Conservation (phyloP, 2,113 vertebrate genomes). For the Menura novaehollandiae region DNA sequence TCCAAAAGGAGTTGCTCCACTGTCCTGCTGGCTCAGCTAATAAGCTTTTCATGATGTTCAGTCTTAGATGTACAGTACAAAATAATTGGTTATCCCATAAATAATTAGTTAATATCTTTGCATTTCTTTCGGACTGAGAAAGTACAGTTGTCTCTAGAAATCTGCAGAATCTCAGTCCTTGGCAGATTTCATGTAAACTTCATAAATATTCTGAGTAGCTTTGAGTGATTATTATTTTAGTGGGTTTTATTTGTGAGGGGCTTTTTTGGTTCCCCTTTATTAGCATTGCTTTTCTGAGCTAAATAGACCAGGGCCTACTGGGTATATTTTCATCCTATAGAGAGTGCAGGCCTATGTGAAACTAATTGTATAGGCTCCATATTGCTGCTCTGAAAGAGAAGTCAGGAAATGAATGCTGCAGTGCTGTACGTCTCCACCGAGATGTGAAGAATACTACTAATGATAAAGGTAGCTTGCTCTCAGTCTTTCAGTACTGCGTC, state of each 20-base stretch:
- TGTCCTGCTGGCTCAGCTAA: conserved; percentile 2
- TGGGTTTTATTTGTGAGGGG: background rate
- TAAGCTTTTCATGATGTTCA: background rate
- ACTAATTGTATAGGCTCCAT: background rate
- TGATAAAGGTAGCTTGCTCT: background rate
- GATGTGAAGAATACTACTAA: background rate
- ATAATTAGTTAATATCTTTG: conserved; percentile 10
- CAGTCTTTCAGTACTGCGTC: background rate
- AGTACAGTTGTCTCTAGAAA: background rate
- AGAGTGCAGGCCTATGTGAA: background rate
- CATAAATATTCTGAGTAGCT: background rate
- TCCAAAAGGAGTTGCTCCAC: background rate
- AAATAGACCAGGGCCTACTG: background rate
- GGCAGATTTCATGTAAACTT: background rate
- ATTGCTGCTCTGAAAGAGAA: background rate
- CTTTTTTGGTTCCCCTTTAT: background rate
- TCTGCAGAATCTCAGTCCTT: background rate
- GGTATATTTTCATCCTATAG: background rate
- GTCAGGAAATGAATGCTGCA: background rate
- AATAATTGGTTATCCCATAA: background rate
- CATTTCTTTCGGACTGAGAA: background rate
- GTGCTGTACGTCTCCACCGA: fast-evolving
- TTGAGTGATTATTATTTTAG: background rate
- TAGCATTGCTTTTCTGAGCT: background rate
- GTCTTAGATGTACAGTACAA: background rate